Evolutionary conservation across 2,888 invertebrate species (phyloP).

Genomic region (Napeogenes sylphis): DNA sequence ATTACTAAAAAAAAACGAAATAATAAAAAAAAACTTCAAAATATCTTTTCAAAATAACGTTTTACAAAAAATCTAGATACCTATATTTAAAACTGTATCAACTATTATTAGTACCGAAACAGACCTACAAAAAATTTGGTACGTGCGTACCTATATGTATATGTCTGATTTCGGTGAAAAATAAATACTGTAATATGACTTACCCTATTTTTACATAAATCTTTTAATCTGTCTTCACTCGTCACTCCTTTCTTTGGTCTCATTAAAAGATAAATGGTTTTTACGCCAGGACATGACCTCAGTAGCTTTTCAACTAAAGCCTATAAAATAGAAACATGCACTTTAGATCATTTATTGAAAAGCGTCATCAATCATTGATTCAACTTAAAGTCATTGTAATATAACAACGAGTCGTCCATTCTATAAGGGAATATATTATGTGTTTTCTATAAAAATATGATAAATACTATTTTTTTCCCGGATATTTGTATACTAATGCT

Average conservation of each 20-base stretch:
- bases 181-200: not conserved
- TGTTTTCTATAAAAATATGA: too few relatives aligned
- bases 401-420: too few relatives aligned
- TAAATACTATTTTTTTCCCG: too few relatives aligned
- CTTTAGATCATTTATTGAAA: not conserved
- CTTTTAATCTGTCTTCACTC: conserved; percentile 78
- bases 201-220: conserved; percentile 54
- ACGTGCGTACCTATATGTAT: too few relatives aligned
- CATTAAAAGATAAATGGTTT: conserved; percentile 26
- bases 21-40: not conserved
- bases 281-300: conserved; percentile 20
- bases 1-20: too few relatives aligned
- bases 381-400: too few relatives aligned
- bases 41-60: not conserved
- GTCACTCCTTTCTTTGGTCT: conserved; percentile 72
- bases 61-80: too few relatives aligned
- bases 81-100: too few relatives aligned
- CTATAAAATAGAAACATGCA: conserved; percentile 13
- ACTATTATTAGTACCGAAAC: not conserved
- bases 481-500: too few relatives aligned
- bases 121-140: not conserved
- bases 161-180: not conserved
- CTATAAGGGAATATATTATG: too few relatives aligned
- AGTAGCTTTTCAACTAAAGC: conserved; percentile 27
- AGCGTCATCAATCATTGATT: not conserved